Evolutionary conservation across 1,140 invertebrate genomes (phyloP), one percentile per base, ranked within the genome.

Genomic region (Bacillus rossius): DNA sequence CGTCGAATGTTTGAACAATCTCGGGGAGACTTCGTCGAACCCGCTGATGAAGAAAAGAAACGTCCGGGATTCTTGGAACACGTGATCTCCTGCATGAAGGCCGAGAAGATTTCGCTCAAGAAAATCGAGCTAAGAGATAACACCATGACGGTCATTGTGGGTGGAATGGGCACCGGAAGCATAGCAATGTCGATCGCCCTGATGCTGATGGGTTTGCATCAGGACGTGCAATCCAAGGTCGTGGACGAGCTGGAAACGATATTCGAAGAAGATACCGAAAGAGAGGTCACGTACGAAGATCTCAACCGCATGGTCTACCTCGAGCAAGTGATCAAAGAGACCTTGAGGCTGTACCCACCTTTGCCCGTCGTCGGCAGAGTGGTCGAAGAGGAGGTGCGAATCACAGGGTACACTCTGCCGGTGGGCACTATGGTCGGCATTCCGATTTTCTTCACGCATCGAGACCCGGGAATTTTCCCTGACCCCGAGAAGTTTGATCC

Each of bases 401-500:
- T 58, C 0, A 23, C 22, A 20, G 56, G 56, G 20, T 60, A 53
- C 49, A 65, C 61, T 7, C 57, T 78, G 42, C 75, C 78, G 2
- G 60, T 64, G 19, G 79, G 76, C 14, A 72, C 71, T 7, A 73
- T 69, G 5, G 68, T 72, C 5, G 61, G 72, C n/a, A 64, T 80
- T n/a, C 47, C 59, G 13, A 62, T 55, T 3, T 71, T 71, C 26
- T 65, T 69, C 29, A 65, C 80, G 25, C 83, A 85, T 63, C 65
- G 76, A 23, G 69, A 80, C 55, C 61, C 69, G 10, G 60, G 73
- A 16, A 64, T 68, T 41, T 85, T 76, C 63, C 74, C 79, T 8
- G 72, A 84, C 48, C 82, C 83, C 2, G 76, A 81, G 23, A 61
- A 62, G 8, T 84, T 81, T 64, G 70, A 82, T 65, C 82, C 82